Conservation (phyloP, 2,113 vertebrate genomes). For the Microcebus ravelobensis region DNA sequence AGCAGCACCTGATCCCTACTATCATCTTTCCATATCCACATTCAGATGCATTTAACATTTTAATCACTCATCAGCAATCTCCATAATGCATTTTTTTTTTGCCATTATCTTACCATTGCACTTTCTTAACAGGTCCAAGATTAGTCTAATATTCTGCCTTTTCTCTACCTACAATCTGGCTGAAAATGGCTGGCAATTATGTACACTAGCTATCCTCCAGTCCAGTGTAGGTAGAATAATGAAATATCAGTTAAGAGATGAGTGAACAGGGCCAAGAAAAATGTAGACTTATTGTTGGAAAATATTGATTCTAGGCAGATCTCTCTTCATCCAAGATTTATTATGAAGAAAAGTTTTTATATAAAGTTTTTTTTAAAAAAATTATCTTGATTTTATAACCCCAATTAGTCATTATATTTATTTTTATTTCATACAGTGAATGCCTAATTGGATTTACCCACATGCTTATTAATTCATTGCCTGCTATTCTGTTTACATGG, state of each 20-base stretch:
- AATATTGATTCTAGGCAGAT: not conserved
- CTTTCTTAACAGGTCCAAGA: not conserved
- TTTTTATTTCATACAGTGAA: not conserved
- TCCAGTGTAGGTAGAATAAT: not conserved
- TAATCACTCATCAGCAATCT: not conserved
- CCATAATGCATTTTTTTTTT: not conserved
- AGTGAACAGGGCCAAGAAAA: not conserved
- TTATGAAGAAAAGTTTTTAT: not conserved
- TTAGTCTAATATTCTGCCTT: not conserved
- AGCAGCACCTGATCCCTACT: not conserved
- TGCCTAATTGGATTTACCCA: not conserved
- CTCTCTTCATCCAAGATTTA: not conserved
- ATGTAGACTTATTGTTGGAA: not conserved
- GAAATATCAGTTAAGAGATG: not conserved
- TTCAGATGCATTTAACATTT: not conserved
- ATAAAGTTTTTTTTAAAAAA: not conserved
- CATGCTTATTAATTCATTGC: not conserved
- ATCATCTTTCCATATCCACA: not conserved
- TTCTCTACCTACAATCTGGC: not conserved
- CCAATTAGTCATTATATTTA: not conserved
- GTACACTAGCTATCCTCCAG: not conserved
- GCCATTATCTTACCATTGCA: not conserved
- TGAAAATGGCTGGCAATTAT: not conserved
- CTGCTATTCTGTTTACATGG: not conserved
- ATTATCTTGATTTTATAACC: not conserved